phyloP scores from a whole-genome alignment of 2,888 invertebrate genomes.

The Panopea generosa region DNA sequence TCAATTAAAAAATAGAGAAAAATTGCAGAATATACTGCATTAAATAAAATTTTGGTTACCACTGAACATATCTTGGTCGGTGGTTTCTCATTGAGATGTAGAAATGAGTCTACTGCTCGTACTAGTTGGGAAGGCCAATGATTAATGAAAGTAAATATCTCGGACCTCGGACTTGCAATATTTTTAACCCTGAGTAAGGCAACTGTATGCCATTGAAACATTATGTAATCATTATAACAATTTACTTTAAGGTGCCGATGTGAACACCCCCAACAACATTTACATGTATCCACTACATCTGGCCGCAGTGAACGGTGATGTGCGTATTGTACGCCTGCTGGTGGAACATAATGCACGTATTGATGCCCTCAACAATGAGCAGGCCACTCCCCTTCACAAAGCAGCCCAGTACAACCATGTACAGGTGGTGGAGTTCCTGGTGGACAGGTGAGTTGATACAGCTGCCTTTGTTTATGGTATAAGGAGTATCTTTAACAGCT shows the following conservation, averaged over 20 bases:
- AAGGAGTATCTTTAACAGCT: too few species aligned
- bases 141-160: too few species aligned
- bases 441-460: constrained; percentile 81
- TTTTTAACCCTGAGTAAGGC: constrained; percentile 67
- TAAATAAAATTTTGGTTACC: too few species aligned
- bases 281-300: constrained; percentile 94
- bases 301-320: constrained; percentile 87
- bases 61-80: too few species aligned
- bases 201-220: neutral
- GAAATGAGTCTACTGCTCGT: too few species aligned
- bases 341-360: constrained; percentile 84
- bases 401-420: constrained; percentile 84
- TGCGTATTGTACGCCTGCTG: constrained; percentile 80
- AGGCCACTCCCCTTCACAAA: constrained; percentile 85
- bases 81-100: too few species aligned
- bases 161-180: too few species aligned
- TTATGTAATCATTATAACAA: too few species aligned
- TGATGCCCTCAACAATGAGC: constrained; percentile 84
- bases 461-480: neutral
- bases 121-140: too few species aligned
- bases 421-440: constrained; percentile 83
- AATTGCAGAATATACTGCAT: too few species aligned
- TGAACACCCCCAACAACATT: constrained; percentile 90
- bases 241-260: constrained; percentile 87
- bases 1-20: too few species aligned